A percentile compares a stretch with the other conserved stretches of the same genome.
phyloP scores from a whole-genome alignment of 2,113 vertebrate species.

The Chlamydotis undulata region DNA sequence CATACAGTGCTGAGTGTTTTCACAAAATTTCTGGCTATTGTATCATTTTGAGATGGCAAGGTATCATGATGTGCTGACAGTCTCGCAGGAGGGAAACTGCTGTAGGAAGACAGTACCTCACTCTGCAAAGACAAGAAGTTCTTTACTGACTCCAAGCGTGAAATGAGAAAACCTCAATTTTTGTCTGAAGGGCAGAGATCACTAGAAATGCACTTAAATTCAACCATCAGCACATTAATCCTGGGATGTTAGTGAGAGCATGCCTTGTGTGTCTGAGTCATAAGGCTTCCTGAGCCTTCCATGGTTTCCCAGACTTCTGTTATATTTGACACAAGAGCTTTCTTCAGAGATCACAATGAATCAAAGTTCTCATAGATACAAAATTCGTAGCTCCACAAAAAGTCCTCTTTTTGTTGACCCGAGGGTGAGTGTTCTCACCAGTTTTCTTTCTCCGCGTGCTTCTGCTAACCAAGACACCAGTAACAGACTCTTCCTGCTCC shows the following conservation, averaged over 20 bases:
- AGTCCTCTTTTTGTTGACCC: not conserved
- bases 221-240: not conserved
- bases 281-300: conserved; percentile 5
- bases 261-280: not conserved
- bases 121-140: not conserved
- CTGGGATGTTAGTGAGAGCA: not conserved
- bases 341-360: not conserved
- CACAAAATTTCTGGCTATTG: not conserved
- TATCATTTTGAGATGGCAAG: not conserved
- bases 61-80: not conserved
- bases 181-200: conserved; percentile 3
- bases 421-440: not conserved
- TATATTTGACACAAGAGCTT: not conserved
- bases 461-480: not conserved
- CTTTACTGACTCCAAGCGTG: not conserved
- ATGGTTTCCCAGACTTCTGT: conserved; percentile 1
- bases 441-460: not conserved
- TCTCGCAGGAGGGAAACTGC: not conserved
- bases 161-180: not conserved
- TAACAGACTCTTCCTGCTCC: not conserved
- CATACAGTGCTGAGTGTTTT: not conserved
- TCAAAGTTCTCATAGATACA: not conserved
- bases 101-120: not conserved
- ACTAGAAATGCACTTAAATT: not conserved
- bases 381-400: not conserved